Evolutionary conservation across 2,113 vertebrate species (phyloP).

Genomic region (Odontophorus gujanensis): DNA sequence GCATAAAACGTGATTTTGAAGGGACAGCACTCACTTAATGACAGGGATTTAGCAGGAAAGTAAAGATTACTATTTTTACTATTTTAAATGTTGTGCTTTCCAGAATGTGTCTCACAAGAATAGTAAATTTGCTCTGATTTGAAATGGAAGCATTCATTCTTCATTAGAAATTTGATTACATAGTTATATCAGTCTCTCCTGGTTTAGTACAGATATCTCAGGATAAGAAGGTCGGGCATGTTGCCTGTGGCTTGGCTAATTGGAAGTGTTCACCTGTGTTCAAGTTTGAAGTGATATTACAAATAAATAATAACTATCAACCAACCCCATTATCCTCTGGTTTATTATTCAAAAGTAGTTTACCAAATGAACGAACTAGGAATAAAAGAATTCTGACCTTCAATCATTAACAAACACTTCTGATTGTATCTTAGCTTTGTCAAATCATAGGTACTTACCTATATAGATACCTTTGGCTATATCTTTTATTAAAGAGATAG

Average conservation of each 20-base stretch:
- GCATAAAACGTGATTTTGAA: background rate
- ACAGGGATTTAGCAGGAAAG: background rate
- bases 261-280: background rate
- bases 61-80: background rate
- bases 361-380: background rate
- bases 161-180: background rate
- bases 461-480: background rate
- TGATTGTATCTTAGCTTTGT: background rate
- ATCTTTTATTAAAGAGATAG: background rate
- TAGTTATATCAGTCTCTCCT: background rate
- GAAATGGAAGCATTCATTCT: background rate
- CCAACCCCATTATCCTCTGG: background rate
- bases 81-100: accelerated
- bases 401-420: background rate
- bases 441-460: background rate
- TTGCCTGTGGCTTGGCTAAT: background rate
- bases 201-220: background rate
- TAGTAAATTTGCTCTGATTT: background rate
- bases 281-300: background rate
- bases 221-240: background rate
- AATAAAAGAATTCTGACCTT: background rate
- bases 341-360: background rate
- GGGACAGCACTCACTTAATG: background rate
- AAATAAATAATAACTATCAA: background rate
- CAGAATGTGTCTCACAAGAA: background rate